These are phyloP conservation scores for Hycleus phaleratus DNA, from an alignment of 1,140 invertebrate species.

Conservation along the genomic window DNA sequence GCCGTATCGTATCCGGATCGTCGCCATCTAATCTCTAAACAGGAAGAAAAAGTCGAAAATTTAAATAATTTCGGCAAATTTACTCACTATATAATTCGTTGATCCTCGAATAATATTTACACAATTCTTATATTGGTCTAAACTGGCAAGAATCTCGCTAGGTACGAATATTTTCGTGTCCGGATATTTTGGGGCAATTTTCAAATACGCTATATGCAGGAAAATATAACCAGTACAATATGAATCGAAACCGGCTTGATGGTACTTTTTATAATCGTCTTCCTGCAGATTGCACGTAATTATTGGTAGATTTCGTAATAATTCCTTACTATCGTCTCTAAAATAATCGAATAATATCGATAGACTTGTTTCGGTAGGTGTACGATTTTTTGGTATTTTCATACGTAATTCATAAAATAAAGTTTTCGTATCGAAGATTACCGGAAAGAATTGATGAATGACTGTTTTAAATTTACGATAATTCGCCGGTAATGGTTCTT, in stretches of 20 bases:
- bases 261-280: slow-evolving; percentile 40
- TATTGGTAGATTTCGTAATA: slow-evolving; percentile 37
- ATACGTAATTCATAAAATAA: slow-evolving; percentile 51
- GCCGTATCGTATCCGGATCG: slow-evolving; percentile 45
- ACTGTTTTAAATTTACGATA: slow-evolving; percentile 59
- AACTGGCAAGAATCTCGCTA: slow-evolving; percentile 45
- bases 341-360: slow-evolving; percentile 53
- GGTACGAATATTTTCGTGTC: slow-evolving; percentile 42
- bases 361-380: slow-evolving; percentile 46
- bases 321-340: slow-evolving; percentile 35
- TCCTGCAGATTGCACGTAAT: slow-evolving; percentile 39
- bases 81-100: slow-evolving; percentile 49
- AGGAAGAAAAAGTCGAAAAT: slow-evolving; percentile 18
- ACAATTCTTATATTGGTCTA: slow-evolving; percentile 47
- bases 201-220: slow-evolving; percentile 47
- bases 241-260: slow-evolving; percentile 71
- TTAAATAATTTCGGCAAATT: slow-evolving; percentile 23
- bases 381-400: slow-evolving; percentile 43
- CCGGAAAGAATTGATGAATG: slow-evolving; percentile 56
- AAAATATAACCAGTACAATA: slow-evolving; percentile 62
- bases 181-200: slow-evolving; percentile 36
- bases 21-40: slow-evolving; percentile 45
- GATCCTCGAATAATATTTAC: slow-evolving; percentile 55
- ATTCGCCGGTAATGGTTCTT: slow-evolving; percentile 56
- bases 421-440: slow-evolving; percentile 65